A percentile compares a stretch with the other conserved stretches of the same genome.
Conservation (phyloP, 2,888 invertebrate genomes). For the Idaea straminata region DNA sequence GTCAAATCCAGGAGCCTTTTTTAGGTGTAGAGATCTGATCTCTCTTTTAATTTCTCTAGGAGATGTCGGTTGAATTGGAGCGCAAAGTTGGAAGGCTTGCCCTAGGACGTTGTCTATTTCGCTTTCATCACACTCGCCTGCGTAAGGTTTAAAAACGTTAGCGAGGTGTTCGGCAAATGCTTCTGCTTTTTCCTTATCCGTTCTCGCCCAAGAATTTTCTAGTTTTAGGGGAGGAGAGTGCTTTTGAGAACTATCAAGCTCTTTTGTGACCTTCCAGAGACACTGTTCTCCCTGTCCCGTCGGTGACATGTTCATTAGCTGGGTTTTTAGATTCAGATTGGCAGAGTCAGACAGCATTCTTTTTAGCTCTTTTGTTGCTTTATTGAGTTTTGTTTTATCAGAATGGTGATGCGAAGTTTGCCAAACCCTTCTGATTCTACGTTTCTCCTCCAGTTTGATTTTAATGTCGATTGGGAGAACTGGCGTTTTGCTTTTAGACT, state of each 20-base stretch:
- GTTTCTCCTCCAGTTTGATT: conserved; percentile 11
- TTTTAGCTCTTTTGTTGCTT: conserved; percentile 1
- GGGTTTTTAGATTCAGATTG: not conserved
- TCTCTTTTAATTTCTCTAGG: conserved; percentile 1
- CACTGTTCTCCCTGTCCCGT: conserved; percentile 3
- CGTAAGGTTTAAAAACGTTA: conserved; percentile 4
- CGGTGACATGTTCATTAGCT: not conserved
- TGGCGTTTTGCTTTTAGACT: not conserved
- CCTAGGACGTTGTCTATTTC: not conserved
- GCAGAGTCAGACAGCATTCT: not conserved
- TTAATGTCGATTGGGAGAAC: conserved; percentile 8
- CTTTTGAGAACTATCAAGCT: conserved; percentile 9
- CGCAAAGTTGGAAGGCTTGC: not conserved
- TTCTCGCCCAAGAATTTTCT: conserved; percentile 1
- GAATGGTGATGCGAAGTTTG: conserved; percentile 9
- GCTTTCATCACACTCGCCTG: not conserved
- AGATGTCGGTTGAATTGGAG: conserved; percentile 5
- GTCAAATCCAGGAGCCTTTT: conserved; percentile 9
- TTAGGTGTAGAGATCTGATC: not conserved
- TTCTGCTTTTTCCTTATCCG: not conserved
- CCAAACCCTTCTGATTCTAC: conserved; percentile 18
- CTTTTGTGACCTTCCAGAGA: conserved; percentile 15
- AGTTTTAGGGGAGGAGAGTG: conserved; percentile 6
- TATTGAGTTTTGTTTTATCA: conserved; percentile 13
- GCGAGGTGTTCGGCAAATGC: not conserved